Percentiles rank a stretch among this genome's conserved stretches.
phyloP scores from a whole-genome alignment of 2,888 invertebrate genomes.

The Crioceris asparagi region DNA sequence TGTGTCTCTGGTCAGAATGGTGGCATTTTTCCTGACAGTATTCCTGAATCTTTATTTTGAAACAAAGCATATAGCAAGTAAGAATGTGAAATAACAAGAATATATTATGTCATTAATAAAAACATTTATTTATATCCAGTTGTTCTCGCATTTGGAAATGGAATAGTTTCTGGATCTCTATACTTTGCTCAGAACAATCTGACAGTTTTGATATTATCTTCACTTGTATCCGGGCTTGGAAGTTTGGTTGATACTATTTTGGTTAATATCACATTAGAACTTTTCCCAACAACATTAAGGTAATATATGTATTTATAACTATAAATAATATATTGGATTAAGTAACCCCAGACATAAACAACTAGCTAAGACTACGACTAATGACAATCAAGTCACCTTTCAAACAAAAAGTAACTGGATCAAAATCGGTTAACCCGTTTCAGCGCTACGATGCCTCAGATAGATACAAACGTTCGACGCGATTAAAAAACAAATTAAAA shows the following conservation, averaged over 20 bases:
- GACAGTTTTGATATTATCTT: not conserved
- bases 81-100: too few relatives aligned
- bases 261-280: constrained; percentile 50
- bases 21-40: constrained; percentile 52
- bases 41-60: constrained; percentile 43
- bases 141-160: not conserved
- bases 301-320: too few relatives aligned
- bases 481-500: too few relatives aligned
- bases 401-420: too few relatives aligned
- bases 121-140: too few relatives aligned
- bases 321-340: too few relatives aligned
- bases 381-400: too few relatives aligned
- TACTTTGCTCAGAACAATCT: not conserved
- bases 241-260: constrained; percentile 49
- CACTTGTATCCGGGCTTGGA: constrained; percentile 39
- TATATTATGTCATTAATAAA: not conserved
- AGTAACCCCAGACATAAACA: too few relatives aligned
- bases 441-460: too few relatives aligned
- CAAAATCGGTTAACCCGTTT: too few relatives aligned
- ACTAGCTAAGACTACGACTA: too few relatives aligned
- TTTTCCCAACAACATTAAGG: constrained; percentile 59
- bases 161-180: not conserved
- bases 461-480: too few relatives aligned
- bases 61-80: constrained; percentile 45
- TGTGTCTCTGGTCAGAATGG: constrained; percentile 50